Base-by-base conservation (phyloP, 2,888 invertebrate genomes). In the Dryobota labecula region DNA sequence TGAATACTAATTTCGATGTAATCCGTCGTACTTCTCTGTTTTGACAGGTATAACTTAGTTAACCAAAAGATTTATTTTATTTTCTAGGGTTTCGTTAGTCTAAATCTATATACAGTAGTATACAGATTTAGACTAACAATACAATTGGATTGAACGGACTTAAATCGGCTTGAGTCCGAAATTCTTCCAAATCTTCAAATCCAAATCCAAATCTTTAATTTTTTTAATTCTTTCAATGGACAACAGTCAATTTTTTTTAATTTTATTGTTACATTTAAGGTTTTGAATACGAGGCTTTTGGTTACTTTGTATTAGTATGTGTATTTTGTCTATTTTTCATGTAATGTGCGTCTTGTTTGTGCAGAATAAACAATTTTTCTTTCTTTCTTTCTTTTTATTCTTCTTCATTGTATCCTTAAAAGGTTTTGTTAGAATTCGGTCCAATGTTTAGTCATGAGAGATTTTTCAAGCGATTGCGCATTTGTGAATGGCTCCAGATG, bases 61-160 rank as follows among this genome's bases (percentile, higher is more conserved):
- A 61, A 30, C 45, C 2, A 53, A 71, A 54, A 62, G 53, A 81
- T 69, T 71, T 76, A 18, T 65, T 76, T 49, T 36, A 2, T 58
- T 73, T 82, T 69, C 33, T 80, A 76, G 41, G 81, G 84, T 70
- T 83, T 83, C 82, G n/a, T 47, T 61, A 69, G 57, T 54, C 38
- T 49, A 47, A 45, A 61, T 61, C 33, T 47, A 15, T 36, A n/a
- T 67, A 38, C 20, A 33, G 15, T 62, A 41, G 49, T 36, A n/a
- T n/a, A n/a, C n/a, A n/a, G n/a, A n/a, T n/a, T n/a, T n/a, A n/a
- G n/a, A n/a, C n/a, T n/a, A n/a, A n/a, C n/a, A 64, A 70, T 54
- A 70, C 51, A 66, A 80, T 82, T 47, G 70, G 69, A 73, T 78
- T 77, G 57, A 38, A 65, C 20, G 9, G 66, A 71, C 58, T 27